Conservation (phyloP, 2,797 vertebrate genomes). For the Tapera naevia region DNA sequence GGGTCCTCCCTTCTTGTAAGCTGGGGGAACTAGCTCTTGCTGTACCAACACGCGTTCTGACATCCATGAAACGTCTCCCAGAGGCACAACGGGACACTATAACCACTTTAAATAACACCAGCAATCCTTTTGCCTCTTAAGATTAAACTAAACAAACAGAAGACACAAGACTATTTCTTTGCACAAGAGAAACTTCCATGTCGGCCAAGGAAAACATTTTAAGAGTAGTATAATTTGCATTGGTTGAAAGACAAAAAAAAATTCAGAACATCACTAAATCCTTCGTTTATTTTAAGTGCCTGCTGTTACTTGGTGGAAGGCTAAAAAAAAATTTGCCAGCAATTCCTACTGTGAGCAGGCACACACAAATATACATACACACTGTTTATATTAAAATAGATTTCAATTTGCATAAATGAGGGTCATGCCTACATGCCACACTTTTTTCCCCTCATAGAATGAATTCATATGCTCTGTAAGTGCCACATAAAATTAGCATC, state of each 20-base stretch:
- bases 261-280: background rate
- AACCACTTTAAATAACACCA: background rate
- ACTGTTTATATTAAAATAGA: background rate
- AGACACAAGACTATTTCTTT: background rate
- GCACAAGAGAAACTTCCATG: background rate
- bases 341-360: background rate
- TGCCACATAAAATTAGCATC: background rate
- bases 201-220: background rate
- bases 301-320: background rate
- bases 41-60: background rate
- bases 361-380: background rate
- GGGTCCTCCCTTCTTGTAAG: background rate
- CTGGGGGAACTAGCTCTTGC: background rate
- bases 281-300: background rate
- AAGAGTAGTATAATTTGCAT: background rate
- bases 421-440: background rate
- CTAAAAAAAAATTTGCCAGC: background rate
- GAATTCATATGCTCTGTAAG: background rate
- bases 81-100: background rate
- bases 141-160: background rate
- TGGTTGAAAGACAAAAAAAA: background rate
- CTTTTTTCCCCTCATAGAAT: background rate
- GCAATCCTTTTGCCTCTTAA: background rate
- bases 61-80: background rate
- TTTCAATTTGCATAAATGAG: background rate